Conservation (phyloP, 1,140 invertebrate species). For the Papilio xuthus region DNA sequence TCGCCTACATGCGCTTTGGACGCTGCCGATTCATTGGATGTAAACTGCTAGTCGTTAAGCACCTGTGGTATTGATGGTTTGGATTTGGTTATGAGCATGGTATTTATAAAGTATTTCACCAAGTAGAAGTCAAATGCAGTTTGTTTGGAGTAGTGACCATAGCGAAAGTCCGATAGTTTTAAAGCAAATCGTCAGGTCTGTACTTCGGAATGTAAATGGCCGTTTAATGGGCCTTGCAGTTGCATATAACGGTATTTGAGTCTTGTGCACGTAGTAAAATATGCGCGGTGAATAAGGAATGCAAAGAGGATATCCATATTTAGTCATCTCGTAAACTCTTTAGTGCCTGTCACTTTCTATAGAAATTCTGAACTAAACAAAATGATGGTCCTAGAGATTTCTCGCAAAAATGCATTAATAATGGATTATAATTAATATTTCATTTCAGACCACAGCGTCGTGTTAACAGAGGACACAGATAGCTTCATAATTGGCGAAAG, state of each 20-base stretch:
- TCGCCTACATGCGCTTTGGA: slow-evolving; percentile 44
- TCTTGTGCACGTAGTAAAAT: slow-evolving; percentile 61
- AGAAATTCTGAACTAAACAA: slow-evolving; percentile 45
- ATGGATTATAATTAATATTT: slow-evolving; percentile 43
- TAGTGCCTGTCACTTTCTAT: slow-evolving; percentile 62
- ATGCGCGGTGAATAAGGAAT: slow-evolving; percentile 65
- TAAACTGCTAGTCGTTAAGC: not conserved
- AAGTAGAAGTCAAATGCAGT: slow-evolving; percentile 75
- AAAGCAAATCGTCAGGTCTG: slow-evolving; percentile 61
- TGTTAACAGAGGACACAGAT: slow-evolving; percentile 94
- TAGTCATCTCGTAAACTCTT: slow-evolving; percentile 55
- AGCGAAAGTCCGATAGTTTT: slow-evolving; percentile 65
- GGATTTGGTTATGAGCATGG: slow-evolving; percentile 14
- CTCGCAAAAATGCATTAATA: slow-evolving; percentile 20
- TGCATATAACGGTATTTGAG: slow-evolving; percentile 70
- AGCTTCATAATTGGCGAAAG: slow-evolving; percentile 97
- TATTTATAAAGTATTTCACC: slow-evolving; percentile 36
- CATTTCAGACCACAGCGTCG: slow-evolving; percentile 89
- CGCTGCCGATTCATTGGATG: slow-evolving; percentile 37
- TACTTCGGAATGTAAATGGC: slow-evolving; percentile 68
- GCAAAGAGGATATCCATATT: slow-evolving; percentile 62
- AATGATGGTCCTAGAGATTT: not conserved
- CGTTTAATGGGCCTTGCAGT: slow-evolving; percentile 68
- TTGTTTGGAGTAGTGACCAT: slow-evolving; percentile 60
- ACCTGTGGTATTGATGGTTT: slow-evolving; percentile 13